These are phyloP conservation scores for Calonectris borealis DNA, from an alignment of 2,113 vertebrate species.

Conservation along the genomic window DNA sequence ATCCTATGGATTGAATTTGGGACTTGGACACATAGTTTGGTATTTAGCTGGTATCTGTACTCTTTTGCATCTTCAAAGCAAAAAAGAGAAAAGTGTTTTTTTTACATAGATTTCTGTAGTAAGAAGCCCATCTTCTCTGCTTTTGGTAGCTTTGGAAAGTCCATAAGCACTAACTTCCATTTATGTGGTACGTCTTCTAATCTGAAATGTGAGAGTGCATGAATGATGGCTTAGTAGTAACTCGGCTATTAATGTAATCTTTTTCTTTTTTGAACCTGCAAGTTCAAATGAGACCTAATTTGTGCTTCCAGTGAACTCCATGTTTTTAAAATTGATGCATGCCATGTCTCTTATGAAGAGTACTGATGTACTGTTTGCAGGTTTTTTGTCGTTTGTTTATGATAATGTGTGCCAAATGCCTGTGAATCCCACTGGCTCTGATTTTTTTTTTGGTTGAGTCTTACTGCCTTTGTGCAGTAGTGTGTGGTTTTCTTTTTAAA, in stretches of 20 bases:
- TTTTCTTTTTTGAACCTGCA: not conserved
- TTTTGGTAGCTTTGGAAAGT: not conserved
- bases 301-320: not conserved
- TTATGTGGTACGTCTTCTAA: not conserved
- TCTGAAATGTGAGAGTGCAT: not conserved
- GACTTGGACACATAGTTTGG: not conserved
- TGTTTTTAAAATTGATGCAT: not conserved
- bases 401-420: not conserved
- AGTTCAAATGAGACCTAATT: not conserved
- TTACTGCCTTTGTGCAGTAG: not conserved
- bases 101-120: not conserved
- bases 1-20: not conserved
- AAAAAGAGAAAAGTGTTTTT: not conserved
- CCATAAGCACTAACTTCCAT: not conserved
- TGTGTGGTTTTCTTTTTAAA: not conserved
- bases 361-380: not conserved
- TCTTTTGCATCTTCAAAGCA: not conserved
- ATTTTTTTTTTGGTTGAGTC: not conserved
- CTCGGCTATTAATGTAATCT: not conserved
- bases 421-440: not conserved
- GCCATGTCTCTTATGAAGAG: not conserved
- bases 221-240: rapidly evolving
- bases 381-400: not conserved
- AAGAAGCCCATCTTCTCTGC: not conserved
- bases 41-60: not conserved